These are phyloP conservation scores for Amphipoea oculea DNA, from an alignment of 2,888 invertebrate genomes.

Conservation along the genomic window DNA sequence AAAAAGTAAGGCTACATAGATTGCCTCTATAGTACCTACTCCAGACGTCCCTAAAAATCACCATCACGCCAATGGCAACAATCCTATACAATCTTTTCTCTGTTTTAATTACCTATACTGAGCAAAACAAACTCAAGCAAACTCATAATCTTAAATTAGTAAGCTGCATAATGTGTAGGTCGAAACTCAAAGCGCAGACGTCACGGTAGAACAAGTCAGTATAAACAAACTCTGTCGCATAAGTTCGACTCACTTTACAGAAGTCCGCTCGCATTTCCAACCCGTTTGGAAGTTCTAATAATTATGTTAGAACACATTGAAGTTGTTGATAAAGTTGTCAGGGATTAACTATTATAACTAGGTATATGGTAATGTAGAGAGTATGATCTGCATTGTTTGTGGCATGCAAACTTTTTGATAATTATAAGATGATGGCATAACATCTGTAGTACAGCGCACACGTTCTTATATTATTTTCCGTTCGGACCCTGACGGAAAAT, in stretches of 20 bases:
- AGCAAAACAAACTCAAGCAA: not conserved
- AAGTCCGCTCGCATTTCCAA: constrained; percentile 31
- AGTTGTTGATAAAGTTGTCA: constrained; percentile 1
- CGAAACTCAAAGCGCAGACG: constrained; percentile 9
- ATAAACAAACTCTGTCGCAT: constrained; percentile 38
- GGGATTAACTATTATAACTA: not conserved
- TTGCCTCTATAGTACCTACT: too few relatives aligned
- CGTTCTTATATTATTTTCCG: too few relatives aligned
- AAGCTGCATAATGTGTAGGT: not conserved
- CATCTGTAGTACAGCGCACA: too few relatives aligned
- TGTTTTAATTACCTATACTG: not conserved
- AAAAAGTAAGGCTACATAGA: too few relatives aligned
- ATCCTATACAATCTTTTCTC: not conserved
- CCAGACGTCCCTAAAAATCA: not conserved
- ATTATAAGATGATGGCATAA: too few relatives aligned
- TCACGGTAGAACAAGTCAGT: constrained; percentile 22
- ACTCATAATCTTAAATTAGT: not conserved
- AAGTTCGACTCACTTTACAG: constrained; percentile 31
- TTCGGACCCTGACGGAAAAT: too few relatives aligned
- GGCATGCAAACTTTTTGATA: too few relatives aligned
- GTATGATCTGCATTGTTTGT: too few relatives aligned
- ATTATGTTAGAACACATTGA: constrained; percentile 43
- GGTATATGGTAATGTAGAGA: too few relatives aligned
- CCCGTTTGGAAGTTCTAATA: constrained; percentile 42
- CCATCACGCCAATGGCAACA: not conserved